phyloP scores from a whole-genome alignment of 2,888 invertebrate species.

The Apomyelois bistriatella region DNA sequence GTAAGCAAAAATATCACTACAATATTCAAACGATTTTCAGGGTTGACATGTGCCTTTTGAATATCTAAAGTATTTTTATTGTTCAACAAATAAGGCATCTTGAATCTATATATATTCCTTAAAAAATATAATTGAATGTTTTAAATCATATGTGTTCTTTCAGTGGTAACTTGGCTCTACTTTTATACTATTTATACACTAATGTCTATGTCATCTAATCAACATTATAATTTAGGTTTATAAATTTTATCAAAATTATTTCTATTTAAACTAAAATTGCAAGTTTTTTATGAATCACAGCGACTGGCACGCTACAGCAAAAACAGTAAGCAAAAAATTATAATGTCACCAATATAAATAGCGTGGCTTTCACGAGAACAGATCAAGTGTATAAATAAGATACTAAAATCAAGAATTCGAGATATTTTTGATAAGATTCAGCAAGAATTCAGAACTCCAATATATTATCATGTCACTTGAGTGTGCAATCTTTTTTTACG shows the following conservation, averaged over 20 bases:
- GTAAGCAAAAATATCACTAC: background rate
- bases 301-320: constrained; percentile 16
- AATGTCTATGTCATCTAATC: no score
- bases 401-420: constrained; percentile 4
- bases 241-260: background rate
- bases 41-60: background rate
- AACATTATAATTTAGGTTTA: no score
- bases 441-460: background rate
- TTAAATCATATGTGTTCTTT: no score
- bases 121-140: no score
- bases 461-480: background rate
- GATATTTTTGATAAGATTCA: constrained; percentile 9
- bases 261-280: background rate
- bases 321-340: constrained; percentile 15
- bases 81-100: no score
- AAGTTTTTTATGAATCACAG: constrained; percentile 10
- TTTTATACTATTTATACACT: no score
- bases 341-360: constrained; percentile 9
- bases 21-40: background rate
- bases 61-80: no score
- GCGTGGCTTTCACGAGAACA: constrained; percentile 15
- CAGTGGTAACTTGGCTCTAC: no score
- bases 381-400: constrained; percentile 10
- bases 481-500: constrained; percentile 2
- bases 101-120: no score